phyloP scores from a whole-genome alignment of 2,888 invertebrate species.

The Chrysodeixis includens region DNA sequence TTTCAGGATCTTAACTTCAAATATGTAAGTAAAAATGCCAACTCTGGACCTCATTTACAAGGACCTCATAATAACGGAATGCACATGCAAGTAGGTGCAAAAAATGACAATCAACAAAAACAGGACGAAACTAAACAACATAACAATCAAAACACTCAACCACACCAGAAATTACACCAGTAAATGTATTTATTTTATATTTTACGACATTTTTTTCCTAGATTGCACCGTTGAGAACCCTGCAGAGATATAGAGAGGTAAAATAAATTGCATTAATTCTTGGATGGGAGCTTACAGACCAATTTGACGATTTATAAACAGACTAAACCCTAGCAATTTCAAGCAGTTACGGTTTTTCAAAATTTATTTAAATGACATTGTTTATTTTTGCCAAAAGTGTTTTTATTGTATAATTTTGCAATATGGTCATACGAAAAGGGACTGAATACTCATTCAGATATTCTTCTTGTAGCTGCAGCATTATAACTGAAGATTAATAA shows the following conservation, averaged over 20 bases:
- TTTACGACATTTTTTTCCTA: conserved; percentile 22
- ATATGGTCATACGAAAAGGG: no score
- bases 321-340: background rate
- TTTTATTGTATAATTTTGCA: no score
- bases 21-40: conserved; percentile 65
- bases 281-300: conserved; percentile 15
- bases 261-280: conserved; percentile 9
- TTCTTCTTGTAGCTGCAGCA: no score
- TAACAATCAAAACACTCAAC: background rate
- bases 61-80: background rate
- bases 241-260: conserved; percentile 29
- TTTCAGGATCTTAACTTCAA: conserved; percentile 68
- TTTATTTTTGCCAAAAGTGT: no score
- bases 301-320: conserved; percentile 5
- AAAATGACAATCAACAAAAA: background rate
- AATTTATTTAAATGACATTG: background rate
- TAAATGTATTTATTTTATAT: background rate
- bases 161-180: background rate
- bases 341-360: background rate
- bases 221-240: conserved; percentile 27
- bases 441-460: no score
- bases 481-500: no score
- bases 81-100: background rate
- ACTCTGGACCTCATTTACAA: background rate
- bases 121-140: background rate